Percentiles rank a stretch among this genome's conserved stretches.
Conservation (phyloP, 1,140 invertebrate species). For the Diuraphis noxia region DNA sequence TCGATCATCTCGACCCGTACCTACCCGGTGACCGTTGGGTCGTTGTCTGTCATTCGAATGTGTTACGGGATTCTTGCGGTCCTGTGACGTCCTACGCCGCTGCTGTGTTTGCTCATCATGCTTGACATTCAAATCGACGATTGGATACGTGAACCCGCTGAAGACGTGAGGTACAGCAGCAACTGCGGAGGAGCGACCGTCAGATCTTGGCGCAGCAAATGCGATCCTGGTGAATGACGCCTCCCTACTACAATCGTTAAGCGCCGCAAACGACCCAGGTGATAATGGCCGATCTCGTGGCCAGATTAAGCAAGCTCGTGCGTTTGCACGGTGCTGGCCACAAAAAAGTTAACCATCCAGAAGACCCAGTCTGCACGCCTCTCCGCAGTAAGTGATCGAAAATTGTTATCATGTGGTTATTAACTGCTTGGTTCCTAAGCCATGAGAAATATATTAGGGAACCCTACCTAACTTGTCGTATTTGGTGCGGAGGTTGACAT, state of each 20-base stretch:
- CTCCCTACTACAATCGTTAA: slow-evolving; percentile 4
- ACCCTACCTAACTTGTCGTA: not conserved
- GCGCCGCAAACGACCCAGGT: slow-evolving; percentile 49
- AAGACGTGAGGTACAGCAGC: slow-evolving; percentile 31
- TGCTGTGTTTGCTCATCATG: slow-evolving; percentile 16
- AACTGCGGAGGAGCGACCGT: slow-evolving; percentile 38
- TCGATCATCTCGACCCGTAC: not conserved
- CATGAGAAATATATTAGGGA: not conserved
- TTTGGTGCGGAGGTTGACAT: too few species aligned
- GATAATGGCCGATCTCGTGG: slow-evolving; percentile 42
- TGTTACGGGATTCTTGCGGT: slow-evolving; percentile 29
- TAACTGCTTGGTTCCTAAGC: not conserved
- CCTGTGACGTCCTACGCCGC: slow-evolving; percentile 28
- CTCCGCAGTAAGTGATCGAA: slow-evolving; percentile 4
- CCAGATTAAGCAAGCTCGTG: slow-evolving; percentile 17
- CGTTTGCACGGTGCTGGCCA: not conserved
- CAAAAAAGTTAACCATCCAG: slow-evolving; percentile 7
- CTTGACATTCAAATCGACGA: slow-evolving; percentile 42
- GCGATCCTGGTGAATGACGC: slow-evolving; percentile 49
- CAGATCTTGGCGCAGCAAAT: slow-evolving; percentile 44
- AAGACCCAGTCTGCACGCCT: slow-evolving; percentile 34
- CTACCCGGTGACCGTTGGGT: not conserved
- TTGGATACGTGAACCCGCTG: slow-evolving; percentile 42
- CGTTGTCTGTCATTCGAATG: slow-evolving; percentile 23
- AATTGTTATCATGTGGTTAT: not conserved